Conservation (phyloP, 2,797 vertebrate species). For the Megalops cyprinoides region DNA sequence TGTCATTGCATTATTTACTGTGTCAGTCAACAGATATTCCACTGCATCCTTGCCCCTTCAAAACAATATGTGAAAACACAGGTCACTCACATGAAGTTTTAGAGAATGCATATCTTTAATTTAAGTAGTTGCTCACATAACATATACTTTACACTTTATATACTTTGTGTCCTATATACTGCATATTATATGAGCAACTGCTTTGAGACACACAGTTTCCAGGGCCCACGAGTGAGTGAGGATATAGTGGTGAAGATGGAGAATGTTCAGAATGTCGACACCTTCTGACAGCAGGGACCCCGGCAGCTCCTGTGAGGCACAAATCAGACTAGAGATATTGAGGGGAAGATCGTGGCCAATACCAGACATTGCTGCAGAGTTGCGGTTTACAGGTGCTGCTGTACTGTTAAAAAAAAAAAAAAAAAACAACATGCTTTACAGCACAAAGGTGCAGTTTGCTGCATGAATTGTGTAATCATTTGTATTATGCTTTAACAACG, state of each 20-base stretch:
- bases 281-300: neutral
- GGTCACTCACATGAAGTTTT: neutral
- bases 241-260: neutral
- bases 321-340: neutral
- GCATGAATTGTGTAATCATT: neutral
- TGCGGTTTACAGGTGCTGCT: neutral
- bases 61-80: neutral
- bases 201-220: no score
- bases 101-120: no score
- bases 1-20: neutral
- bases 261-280: constrained; percentile 1
- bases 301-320: neutral
- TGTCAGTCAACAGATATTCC: no score
- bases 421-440: neutral
- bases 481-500: neutral
- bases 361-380: neutral
- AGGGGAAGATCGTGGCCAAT: no score
- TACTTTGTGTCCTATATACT: no score
- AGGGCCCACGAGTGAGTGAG: neutral
- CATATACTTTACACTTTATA: no score
- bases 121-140: no score
- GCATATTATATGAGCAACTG: no score
- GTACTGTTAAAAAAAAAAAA: neutral
- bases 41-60: no score
- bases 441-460: neutral